Percentiles rank a stretch among this genome's conserved stretches.
These are phyloP conservation scores for Gymnoscelis rufifasciata DNA, from an alignment of 2,888 invertebrate genomes.

Conservation along the genomic window DNA sequence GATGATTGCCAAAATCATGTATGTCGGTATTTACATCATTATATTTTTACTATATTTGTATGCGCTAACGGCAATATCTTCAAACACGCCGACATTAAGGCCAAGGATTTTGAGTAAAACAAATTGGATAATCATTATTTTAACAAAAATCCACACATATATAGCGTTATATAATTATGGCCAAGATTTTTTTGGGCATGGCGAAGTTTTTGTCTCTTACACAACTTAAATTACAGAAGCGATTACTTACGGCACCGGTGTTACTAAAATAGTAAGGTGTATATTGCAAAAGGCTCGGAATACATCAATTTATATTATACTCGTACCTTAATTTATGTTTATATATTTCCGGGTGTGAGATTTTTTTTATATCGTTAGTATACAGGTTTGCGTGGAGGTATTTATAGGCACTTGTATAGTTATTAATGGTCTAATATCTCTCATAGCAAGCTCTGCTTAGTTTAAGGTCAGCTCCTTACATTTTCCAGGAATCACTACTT, in stretches of 20 bases:
- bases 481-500: too few relatives aligned
- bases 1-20: constrained; percentile 34
- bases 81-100: constrained; percentile 66
- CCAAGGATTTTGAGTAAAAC: constrained; percentile 57
- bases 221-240: constrained; percentile 32
- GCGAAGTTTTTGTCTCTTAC: constrained; percentile 41
- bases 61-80: constrained; percentile 55
- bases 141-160: constrained; percentile 62
- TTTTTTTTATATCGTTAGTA: too few relatives aligned
- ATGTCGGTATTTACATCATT: constrained; percentile 48
- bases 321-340: too few relatives aligned
- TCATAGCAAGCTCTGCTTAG: too few relatives aligned
- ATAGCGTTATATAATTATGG: constrained; percentile 60
- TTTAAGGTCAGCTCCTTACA: too few relatives aligned
- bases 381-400: too few relatives aligned
- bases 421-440: too few relatives aligned
- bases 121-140: constrained; percentile 65
- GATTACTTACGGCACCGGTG: constrained; percentile 30
- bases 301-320: too few relatives aligned
- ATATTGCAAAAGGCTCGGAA: too few relatives aligned
- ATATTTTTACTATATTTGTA: constrained; percentile 54
- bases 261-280: too few relatives aligned
- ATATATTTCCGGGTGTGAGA: too few relatives aligned
- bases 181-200: constrained; percentile 43
- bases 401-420: too few relatives aligned